phyloP scores from a whole-genome alignment of 2,888 invertebrate species.

The Eupsilia transversa region DNA sequence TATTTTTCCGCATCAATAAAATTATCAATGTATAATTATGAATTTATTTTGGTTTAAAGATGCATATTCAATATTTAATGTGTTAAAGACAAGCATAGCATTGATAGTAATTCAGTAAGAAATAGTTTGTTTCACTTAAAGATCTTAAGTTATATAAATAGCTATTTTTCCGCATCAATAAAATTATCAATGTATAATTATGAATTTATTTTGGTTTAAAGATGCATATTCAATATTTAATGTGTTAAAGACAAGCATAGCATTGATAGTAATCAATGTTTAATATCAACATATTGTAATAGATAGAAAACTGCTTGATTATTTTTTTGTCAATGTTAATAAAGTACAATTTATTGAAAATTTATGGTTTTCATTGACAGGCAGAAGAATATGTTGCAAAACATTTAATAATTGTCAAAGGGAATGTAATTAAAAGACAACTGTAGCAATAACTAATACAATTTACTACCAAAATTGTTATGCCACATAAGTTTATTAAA shows the following conservation, averaged over 20 bases:
- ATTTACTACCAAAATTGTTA: slow-evolving; percentile 42
- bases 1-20: slow-evolving; percentile 2
- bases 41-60: slow-evolving; percentile 13
- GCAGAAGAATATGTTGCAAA: background rate
- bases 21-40: background rate
- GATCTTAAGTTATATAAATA: background rate
- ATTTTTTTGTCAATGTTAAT: slow-evolving; percentile 43
- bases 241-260: slow-evolving; percentile 9
- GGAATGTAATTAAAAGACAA: slow-evolving; percentile 24
- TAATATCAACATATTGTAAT: slow-evolving; percentile 23
- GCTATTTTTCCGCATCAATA: background rate
- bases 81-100: slow-evolving; percentile 16
- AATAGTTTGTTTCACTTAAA: background rate
- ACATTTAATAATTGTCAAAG: background rate
- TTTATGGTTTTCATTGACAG: slow-evolving; percentile 11
- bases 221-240: slow-evolving; percentile 6
- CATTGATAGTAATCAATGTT: slow-evolving; percentile 33
- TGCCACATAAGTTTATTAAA: slow-evolving; percentile 37
- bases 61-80: slow-evolving; percentile 5
- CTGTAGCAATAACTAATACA: slow-evolving; percentile 29
- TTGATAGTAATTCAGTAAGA: slow-evolving; percentile 19
- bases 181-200: background rate
- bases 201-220: slow-evolving; percentile 12
- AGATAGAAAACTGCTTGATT: slow-evolving; percentile 11
- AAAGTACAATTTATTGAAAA: slow-evolving; percentile 44